Evolutionary conservation across 2,113 vertebrate genomes (phyloP).

Genomic region (Natator depressus): DNA sequence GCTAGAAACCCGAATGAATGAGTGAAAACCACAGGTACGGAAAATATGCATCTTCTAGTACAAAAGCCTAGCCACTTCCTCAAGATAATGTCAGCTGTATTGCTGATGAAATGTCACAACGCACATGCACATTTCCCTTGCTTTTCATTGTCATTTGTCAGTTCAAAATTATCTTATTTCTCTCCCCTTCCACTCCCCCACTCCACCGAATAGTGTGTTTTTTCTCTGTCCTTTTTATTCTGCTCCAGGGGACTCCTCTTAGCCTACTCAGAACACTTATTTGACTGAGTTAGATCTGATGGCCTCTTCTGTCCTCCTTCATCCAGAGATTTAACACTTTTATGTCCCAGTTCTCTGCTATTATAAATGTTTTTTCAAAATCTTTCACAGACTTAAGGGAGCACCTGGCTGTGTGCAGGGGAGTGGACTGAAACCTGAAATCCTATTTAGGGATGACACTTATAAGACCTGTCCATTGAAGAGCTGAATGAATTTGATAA

Average conservation of each 20-base stretch:
- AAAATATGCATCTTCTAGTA: not conserved
- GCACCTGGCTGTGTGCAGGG: not conserved
- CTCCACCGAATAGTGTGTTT: conserved; percentile 40
- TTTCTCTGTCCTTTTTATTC: conserved; percentile 33
- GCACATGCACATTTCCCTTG: not conserved
- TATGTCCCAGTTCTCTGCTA: conserved; percentile 33
- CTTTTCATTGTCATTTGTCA: conserved; percentile 16
- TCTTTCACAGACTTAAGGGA: conserved; percentile 34
- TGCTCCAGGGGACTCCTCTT: conserved; percentile 29
- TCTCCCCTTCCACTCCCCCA: not conserved
- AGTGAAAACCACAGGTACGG: conserved; percentile 18
- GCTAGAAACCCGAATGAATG: conserved; percentile 30
- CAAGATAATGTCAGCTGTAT: not conserved
- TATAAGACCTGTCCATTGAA: not conserved
- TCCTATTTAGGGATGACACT: not conserved
- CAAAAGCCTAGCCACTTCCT: not conserved
- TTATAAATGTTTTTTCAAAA: conserved; percentile 22
- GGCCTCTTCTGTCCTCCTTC: conserved; percentile 38
- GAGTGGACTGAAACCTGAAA: conserved; percentile 47
- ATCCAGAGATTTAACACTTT: conserved; percentile 33
- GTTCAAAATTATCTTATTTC: conserved; percentile 18
- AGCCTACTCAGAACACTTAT: not conserved
- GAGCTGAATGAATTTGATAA: not conserved
- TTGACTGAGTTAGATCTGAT: conserved; percentile 33
- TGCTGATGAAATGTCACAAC: conserved; percentile 11